Evolutionary conservation across 1,140 invertebrate species (phyloP), one percentile per base, ranked within the genome.

Genomic region (Drosophila bocki): DNA sequence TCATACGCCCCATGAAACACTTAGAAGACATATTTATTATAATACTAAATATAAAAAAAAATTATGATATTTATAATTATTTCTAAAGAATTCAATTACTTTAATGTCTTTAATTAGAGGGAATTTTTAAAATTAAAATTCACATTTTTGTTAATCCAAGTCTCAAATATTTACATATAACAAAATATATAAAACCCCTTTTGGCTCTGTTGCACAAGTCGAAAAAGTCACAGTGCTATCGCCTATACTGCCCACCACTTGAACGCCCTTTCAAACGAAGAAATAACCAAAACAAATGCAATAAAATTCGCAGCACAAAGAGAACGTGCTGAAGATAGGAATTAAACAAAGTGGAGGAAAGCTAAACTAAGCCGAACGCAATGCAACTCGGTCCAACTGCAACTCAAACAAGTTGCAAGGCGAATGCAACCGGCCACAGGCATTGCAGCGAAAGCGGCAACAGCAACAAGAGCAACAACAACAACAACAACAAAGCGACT

Each of bases 241-340:
- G 22, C 7, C 39, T 17, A 42, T 42, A 42, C 9, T 56, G 57
- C 12, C 37, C 47, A 82, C 68, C 50, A 79, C 67, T 56, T 72
- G 67, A 65, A 79, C 75, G 75, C 62, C 63, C 57, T 63, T 35
- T 69, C 26, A 33, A 45, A 53, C 85, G 65, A 84, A 90, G 12
- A 74, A 68, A 72, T 63, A 68, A 78, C 51, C 72, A 80, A 83
- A 87, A 83, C 80, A 87, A 88, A 84, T 57, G 75, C 50, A 29
- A 64, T 65, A 68, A 78, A 78, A 60, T 39, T 45, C 7, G 22
- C 53, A 39, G 57, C 50, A 7, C 33, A 53, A 64, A 58, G 41
- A 33, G 45, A 57, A 50, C 12, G 44, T 17, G 42, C 32, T 74
- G 53, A 62, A 62, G 44, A 42, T n/a, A 42, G 58, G 51, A 56